These are phyloP conservation scores for Lindbergichthys nudifrons DNA, from an alignment of 2,797 vertebrate genomes.

Conservation along the genomic window DNA sequence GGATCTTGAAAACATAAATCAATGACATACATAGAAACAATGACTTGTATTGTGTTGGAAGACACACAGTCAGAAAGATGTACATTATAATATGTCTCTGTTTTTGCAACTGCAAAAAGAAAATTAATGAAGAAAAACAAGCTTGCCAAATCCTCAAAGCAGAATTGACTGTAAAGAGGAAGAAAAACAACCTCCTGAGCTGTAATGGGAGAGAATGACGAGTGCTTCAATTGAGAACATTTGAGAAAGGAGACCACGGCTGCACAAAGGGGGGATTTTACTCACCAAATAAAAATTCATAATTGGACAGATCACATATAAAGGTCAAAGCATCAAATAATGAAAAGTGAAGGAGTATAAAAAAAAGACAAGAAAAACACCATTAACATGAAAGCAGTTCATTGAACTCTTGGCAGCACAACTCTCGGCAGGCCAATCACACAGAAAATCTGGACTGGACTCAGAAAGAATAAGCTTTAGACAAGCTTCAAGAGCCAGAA, in stretches of 20 bases:
- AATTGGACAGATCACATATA: conserved; percentile 12
- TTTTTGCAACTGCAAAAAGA: conserved; percentile 11
- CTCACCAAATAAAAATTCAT: conserved; percentile 10
- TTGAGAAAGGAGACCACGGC: not conserved
- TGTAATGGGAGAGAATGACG: conserved; percentile 4
- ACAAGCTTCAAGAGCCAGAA: not conserved
- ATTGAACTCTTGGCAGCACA: conserved; percentile 24
- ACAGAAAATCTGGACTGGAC: conserved; percentile 1
- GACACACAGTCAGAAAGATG: not conserved
- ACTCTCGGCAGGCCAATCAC: conserved; percentile 11
- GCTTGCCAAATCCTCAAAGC: conserved; percentile 3
- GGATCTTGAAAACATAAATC: not conserved
- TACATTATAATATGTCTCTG: not conserved
- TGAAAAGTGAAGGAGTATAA: not conserved
- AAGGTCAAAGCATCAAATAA: not conserved
- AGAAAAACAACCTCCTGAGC: conserved; percentile 16
- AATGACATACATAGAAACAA: not conserved
- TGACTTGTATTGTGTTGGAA: not conserved
- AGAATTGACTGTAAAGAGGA: conserved; percentile 3
- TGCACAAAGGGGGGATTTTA: not conserved
- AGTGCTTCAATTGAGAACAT: conserved; percentile 20
- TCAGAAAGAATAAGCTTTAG: conserved; percentile 1
- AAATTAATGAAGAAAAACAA: conserved; percentile 8
- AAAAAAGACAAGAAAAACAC: conserved; percentile 13
- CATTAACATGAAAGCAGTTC: conserved; percentile 15